Percentiles rank a stretch among this genome's conserved stretches.
These are phyloP conservation scores for Amphimallon solstitiale DNA, from an alignment of 2,888 invertebrate genomes.

Conservation along the genomic window DNA sequence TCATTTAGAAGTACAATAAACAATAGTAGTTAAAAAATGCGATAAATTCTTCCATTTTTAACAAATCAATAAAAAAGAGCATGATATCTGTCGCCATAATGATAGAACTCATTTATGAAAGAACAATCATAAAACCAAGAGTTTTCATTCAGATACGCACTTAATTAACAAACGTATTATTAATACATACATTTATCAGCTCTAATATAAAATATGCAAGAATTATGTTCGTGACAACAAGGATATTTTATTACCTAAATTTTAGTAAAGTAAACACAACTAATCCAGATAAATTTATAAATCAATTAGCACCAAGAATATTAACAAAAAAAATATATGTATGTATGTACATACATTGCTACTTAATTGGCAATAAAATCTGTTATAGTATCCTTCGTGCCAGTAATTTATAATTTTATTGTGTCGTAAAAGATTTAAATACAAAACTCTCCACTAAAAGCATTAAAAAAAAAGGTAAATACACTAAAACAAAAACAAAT, in stretches of 20 bases:
- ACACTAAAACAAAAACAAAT: slow-evolving; percentile 13
- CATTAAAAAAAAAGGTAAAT: slow-evolving; percentile 7
- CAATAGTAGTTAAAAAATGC: too few species aligned
- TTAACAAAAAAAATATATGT: slow-evolving; percentile 14
- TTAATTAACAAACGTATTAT: too few species aligned
- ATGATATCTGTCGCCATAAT: background rate
- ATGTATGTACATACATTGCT: too few species aligned
- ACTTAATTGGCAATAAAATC: slow-evolving; percentile 32
- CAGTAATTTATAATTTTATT: slow-evolving; percentile 29
- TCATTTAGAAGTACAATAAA: too few species aligned
- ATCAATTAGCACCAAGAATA: slow-evolving; percentile 26
- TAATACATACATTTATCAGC: too few species aligned
- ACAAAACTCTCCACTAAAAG: slow-evolving; percentile 12
- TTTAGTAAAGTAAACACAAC: slow-evolving; percentile 9
- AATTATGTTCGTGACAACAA: too few species aligned
- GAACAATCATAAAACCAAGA: too few species aligned
- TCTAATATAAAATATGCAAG: background rate
- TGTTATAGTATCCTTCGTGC: slow-evolving; percentile 22
- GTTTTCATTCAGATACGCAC: too few species aligned
- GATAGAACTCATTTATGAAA: too few species aligned
- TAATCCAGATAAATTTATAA: slow-evolving; percentile 16
- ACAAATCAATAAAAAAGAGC: too few species aligned
- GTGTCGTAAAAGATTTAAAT: slow-evolving; percentile 28
- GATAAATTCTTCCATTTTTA: too few species aligned
- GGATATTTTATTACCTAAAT: background rate